phyloP scores from a whole-genome alignment of 1,140 invertebrate genomes.

The Ceratosolen solmsi region DNA sequence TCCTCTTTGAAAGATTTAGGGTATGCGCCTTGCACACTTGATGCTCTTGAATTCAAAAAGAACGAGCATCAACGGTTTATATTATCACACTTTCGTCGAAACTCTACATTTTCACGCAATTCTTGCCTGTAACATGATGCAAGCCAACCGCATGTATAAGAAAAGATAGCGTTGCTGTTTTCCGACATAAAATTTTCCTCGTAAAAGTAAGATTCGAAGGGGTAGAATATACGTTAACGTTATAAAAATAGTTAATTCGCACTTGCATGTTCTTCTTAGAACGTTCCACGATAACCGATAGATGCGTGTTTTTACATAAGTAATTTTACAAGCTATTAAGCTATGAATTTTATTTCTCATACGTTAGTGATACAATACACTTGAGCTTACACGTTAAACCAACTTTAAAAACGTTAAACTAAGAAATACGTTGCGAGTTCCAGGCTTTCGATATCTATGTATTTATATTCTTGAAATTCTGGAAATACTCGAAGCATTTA shows the following conservation, averaged over 20 bases:
- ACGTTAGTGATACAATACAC: too few species aligned
- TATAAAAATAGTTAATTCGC: constrained; percentile 38
- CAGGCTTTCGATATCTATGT: too few species aligned
- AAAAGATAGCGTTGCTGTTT: constrained; percentile 42
- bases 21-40: not conserved
- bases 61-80: not conserved
- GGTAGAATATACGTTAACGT: too few species aligned
- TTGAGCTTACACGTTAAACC: too few species aligned
- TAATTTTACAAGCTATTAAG: too few species aligned
- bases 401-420: too few species aligned
- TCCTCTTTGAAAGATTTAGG: not conserved
- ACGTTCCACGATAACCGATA: too few species aligned
- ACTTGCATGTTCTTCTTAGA: not conserved
- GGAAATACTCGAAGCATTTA: too few species aligned
- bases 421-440: too few species aligned
- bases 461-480: too few species aligned
- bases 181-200: constrained; percentile 42
- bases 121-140: not conserved
- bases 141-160: not conserved
- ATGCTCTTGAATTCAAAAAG: not conserved
- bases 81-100: constrained; percentile 19
- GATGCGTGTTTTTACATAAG: too few species aligned
- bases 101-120: not conserved
- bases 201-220: constrained; percentile 20
- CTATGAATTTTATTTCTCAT: too few species aligned